Conservation (phyloP, 2,113 vertebrate species). For the Limnothrissa miodon region DNA sequence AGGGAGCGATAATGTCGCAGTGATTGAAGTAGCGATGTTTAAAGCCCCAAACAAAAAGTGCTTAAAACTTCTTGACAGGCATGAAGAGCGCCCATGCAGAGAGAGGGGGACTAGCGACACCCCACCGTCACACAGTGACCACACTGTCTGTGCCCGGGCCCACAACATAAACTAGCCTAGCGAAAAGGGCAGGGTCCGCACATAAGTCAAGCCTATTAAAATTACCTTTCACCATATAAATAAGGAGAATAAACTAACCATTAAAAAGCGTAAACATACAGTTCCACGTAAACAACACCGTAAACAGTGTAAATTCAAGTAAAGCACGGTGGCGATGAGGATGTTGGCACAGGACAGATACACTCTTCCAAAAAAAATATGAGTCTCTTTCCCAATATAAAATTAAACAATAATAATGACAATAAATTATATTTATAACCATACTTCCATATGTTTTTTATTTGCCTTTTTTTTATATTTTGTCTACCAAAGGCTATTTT, state of each 20-base stretch:
- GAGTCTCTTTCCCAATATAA: background rate
- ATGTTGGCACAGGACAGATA: background rate
- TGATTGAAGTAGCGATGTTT: constrained; percentile 74
- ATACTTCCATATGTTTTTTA: background rate
- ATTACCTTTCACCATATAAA: background rate
- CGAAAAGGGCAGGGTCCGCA: background rate
- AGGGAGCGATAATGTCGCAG: constrained; percentile 71
- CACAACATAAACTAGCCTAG: constrained; percentile 18
- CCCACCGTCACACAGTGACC: constrained; percentile 1
- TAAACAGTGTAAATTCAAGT: background rate
- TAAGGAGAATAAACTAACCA: background rate
- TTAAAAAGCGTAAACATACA: background rate
- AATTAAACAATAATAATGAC: background rate
- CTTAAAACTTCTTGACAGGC: constrained; percentile 75
- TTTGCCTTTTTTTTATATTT: background rate
- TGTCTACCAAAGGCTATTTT: background rate
- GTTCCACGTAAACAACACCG: background rate
- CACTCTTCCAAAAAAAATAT: background rate
- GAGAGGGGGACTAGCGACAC: constrained; percentile 40
- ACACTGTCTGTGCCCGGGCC: constrained; percentile 25
- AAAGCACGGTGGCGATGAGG: background rate
- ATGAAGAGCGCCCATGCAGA: constrained; percentile 66
- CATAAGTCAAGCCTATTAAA: background rate
- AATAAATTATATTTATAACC: background rate
- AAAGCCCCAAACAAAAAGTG: constrained; percentile 63